A percentile compares a stretch with the other conserved stretches of the same genome.
Evolutionary conservation across 2,113 vertebrate species (phyloP).

Genomic region (Camelus bactrianus): DNA sequence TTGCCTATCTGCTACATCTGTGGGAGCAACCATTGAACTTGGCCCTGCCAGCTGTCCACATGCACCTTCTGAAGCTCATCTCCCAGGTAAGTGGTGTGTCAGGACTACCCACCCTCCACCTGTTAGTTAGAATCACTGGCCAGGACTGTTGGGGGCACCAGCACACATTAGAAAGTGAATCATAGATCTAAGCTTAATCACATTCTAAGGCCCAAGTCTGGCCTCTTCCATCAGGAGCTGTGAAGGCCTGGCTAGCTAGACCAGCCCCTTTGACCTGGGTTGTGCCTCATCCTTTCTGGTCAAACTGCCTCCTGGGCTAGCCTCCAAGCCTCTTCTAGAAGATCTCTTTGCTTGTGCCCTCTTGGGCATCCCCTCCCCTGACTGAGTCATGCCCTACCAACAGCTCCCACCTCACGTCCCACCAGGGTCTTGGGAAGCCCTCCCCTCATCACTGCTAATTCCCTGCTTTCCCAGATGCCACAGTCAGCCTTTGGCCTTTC

Average conservation of each 20-base stretch:
- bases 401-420: neutral
- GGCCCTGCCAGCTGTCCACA: neutral
- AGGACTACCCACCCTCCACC: neutral
- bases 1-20: neutral
- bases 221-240: neutral
- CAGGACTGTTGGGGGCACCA: neutral
- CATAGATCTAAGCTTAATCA: neutral
- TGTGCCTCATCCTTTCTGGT: neutral
- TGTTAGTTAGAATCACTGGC: neutral
- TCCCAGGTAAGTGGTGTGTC: neutral
- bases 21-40: no score
- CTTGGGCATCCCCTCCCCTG: neutral
- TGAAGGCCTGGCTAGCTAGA: neutral
- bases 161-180: neutral
- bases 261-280: neutral
- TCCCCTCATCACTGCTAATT: neutral
- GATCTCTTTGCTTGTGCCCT: neutral
- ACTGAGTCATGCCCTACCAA: neutral
- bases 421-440: neutral
- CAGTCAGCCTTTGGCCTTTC: neutral
- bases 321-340: neutral
- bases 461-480: neutral
- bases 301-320: neutral
- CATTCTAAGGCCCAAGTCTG: neutral
- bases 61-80: neutral